Base-by-base conservation (phyloP, 2,888 invertebrate species). In the Tiliacea aurago region DNA sequence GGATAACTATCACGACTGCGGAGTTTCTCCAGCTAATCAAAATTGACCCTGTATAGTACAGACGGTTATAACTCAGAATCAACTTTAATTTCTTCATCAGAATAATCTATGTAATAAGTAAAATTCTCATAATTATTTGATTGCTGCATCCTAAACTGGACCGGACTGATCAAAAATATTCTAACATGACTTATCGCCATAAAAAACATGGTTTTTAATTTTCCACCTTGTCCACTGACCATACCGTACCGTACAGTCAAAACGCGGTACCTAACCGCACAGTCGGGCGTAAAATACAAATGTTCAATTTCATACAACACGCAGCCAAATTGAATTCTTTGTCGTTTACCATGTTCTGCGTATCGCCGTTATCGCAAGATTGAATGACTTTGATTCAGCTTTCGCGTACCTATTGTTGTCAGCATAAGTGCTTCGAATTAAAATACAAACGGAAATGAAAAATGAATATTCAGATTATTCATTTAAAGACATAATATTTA, bases 271-370 rank as follows among this genome's bases (percentile, higher is more conserved):
- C 66, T 69, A 66, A 74, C 74, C 58, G 28, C 63, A 4, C 51
- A 59, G n/a, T 62, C n/a, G 20, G n/a, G n/a, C n/a, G n/a, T 51
- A 51, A 51, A 67, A 64, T 18, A 62, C 65, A 72, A 84, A 87
- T 84, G 84, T 89, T 84, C 85, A 84, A 87, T 87, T 87, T 84
- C 37, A 73, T 77, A 64, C 83, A 83, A 87, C 88, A 87, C 78
- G 76, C 81, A 41, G 63, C 80, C 62, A 85, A 89, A 90, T 90
- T 85, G 87, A 86, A 89, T 86, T 88, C 79, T 83, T 83, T 86
- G 83, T 81, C 84, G 77, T 85, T 84, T 76, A 80, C 67, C 70
- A 58, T 73, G 68, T 83, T 79, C 59, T 70, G 77, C 56, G 53
- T 74, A 81, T 74, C 70, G 72, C 20, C 37, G 3, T 67, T 23